phyloP scores from a whole-genome alignment of 2,888 invertebrate species.

The Phyto melanocephala region DNA sequence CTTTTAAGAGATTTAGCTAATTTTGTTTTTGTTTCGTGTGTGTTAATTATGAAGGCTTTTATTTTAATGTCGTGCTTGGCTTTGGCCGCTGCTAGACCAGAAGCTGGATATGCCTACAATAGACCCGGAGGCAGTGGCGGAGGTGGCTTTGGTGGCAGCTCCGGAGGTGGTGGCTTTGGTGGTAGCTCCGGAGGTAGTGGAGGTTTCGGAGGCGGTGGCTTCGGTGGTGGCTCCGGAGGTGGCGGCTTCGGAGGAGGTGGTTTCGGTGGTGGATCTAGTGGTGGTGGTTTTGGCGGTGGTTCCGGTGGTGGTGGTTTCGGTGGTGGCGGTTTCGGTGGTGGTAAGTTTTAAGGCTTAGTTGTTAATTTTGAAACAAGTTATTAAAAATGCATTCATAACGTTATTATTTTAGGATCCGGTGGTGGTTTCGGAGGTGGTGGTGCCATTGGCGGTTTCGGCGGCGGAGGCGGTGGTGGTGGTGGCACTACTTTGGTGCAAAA shows the following conservation, averaged over 20 bases:
- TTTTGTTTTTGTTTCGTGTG: slow-evolving; percentile 11
- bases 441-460: slow-evolving; percentile 68
- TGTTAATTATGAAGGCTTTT: slow-evolving; percentile 76
- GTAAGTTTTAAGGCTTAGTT: slow-evolving; percentile 27
- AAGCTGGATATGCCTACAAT: slow-evolving; percentile 79
- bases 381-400: not conserved
- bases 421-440: slow-evolving; percentile 59
- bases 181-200: slow-evolving; percentile 64
- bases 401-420: slow-evolving; percentile 37
- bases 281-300: slow-evolving; percentile 71
- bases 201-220: slow-evolving; percentile 58
- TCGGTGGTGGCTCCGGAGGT: slow-evolving; percentile 71
- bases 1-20: slow-evolving; percentile 22
- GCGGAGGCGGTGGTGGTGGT: slow-evolving; percentile 75
- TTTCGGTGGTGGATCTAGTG: slow-evolving; percentile 68
- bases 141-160: slow-evolving; percentile 66
- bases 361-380: not conserved
- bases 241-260: slow-evolving; percentile 66
- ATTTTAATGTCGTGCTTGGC: slow-evolving; percentile 79
- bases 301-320: slow-evolving; percentile 68
- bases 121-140: slow-evolving; percentile 78
- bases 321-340: slow-evolving; percentile 70
- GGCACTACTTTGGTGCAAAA: slow-evolving; percentile 84
- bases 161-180: slow-evolving; percentile 65
- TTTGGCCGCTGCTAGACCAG: slow-evolving; percentile 77